Conservation (phyloP, 2,797 vertebrate species). For the Melanogrammus aeglefinus region DNA sequence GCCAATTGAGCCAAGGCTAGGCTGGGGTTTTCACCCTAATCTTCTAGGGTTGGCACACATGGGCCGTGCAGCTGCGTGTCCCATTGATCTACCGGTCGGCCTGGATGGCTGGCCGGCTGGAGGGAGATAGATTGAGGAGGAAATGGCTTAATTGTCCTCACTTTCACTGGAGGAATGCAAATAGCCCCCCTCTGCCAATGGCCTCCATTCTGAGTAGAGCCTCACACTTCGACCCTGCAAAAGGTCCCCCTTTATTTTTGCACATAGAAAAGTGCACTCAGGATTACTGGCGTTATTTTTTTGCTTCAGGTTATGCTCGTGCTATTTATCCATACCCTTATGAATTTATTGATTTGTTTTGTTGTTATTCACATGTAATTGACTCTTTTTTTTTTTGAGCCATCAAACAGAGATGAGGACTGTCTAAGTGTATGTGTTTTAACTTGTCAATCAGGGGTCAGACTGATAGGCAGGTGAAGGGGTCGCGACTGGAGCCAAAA, state of each 20-base stretch:
- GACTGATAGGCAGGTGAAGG: slow-evolving; percentile 56
- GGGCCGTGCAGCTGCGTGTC: slow-evolving; percentile 72
- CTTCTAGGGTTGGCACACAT: slow-evolving; percentile 74
- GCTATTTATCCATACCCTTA: not conserved
- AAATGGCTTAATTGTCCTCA: slow-evolving; percentile 81
- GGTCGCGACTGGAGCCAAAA: slow-evolving; percentile 56
- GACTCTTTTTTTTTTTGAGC: not conserved
- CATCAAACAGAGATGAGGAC: not conserved
- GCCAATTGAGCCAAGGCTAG: slow-evolving; percentile 73
- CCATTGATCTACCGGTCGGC: slow-evolving; percentile 70
- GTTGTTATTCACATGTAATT: not conserved
- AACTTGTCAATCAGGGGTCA: slow-evolving; percentile 45
- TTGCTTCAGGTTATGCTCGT: not conserved
- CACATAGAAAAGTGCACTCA: not conserved
- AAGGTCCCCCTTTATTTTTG: slow-evolving; percentile 3
- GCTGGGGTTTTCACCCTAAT: slow-evolving; percentile 77
- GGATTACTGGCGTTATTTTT: not conserved
- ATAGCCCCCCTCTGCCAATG: slow-evolving; percentile 51
- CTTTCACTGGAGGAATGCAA: slow-evolving; percentile 80
- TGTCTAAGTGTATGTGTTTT: not conserved
- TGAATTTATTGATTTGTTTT: not conserved
- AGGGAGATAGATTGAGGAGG: slow-evolving; percentile 81
- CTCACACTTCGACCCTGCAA: slow-evolving; percentile 20
- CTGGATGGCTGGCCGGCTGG: slow-evolving; percentile 59
- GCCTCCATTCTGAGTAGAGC: slow-evolving; percentile 46